These are phyloP conservation scores for Mastomys natalensis DNA, from an alignment of 2,113 vertebrate genomes.

Conservation along the genomic window DNA sequence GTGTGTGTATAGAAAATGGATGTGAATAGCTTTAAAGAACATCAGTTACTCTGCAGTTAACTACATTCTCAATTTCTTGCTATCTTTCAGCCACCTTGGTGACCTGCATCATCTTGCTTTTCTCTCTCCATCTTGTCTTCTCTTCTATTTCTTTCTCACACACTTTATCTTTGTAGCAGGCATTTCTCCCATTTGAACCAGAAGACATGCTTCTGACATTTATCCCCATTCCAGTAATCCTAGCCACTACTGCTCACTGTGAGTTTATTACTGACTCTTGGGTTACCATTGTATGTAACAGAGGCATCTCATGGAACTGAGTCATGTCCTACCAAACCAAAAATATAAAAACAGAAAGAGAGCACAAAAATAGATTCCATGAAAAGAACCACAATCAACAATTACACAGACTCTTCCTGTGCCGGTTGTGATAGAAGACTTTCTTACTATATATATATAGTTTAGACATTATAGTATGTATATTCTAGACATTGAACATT, in stretches of 20 bases:
- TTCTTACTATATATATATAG: background rate
- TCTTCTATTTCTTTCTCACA: too few relatives aligned
- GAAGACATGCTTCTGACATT: background rate
- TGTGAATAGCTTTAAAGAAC: background rate
- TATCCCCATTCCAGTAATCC: background rate
- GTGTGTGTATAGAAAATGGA: slow-evolving; percentile 2
- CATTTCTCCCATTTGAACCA: slow-evolving; percentile 18
- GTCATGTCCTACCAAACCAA: background rate
- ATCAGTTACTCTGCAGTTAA: background rate
- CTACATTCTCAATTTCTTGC: background rate
- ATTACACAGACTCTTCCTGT: background rate
- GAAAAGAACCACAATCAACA: background rate
- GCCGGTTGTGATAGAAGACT: background rate
- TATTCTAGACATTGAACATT: background rate
- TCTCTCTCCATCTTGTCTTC: too few relatives aligned
- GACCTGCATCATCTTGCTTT: background rate
- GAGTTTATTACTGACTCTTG: background rate
- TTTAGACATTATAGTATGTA: background rate
- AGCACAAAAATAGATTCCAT: background rate
- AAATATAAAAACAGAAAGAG: background rate
- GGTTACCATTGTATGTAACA: slow-evolving; percentile 10
- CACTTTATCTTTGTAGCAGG: background rate
- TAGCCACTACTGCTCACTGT: background rate
- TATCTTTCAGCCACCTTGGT: background rate
- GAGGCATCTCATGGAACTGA: background rate